Evolutionary conservation across 2,888 invertebrate species (phyloP), one percentile per base, ranked within the genome.

Genomic region (Lordiphosa fenestrarum): DNA sequence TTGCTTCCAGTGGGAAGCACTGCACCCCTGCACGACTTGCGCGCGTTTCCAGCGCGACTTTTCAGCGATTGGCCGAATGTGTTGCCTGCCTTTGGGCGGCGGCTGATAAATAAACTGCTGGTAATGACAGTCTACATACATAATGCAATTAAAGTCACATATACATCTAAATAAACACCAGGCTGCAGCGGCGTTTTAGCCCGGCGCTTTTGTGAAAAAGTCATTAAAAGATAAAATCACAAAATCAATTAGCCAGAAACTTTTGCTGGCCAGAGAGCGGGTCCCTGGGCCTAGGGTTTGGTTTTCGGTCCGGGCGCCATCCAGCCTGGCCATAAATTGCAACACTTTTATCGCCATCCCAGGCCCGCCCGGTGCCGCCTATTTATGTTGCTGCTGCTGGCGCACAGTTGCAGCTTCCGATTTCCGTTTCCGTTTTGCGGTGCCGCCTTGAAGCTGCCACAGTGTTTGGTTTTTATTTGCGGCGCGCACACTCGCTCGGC

Each of bases 181-280:
- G 23, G 38, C 40, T 44, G 33, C 33, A 41, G 38, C 47, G 25
- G 21, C 55, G 40, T 68, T 73, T 70, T 46, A 64, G 66, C 60
- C 53, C 39, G 69, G 69, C 62, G 72, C 75, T 78, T 30, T 65
- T 69, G 54, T 61, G 66, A 73, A 83, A 84, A 83, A 83, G 71
- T 83, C 81, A 83, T 83, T 83, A 83, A 83, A 83, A 81, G 85
- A 83, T 83, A 85, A 83, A 83, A 83, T 85, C 83, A 59, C 73
- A 85, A 85, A 85, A 85, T 83, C 83, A 83, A 83, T 83, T 83
- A 83, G 85, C 84, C 71, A 81, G 77, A 85, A 83, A 85, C 71
- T 80, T 81, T 71, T 69, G 77, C 70, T 71, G 68, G 54, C 56
- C 51, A 38, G 53, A 41, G 23, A 41, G 30, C 37, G 38, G 51